These are phyloP conservation scores for Eciton burchellii DNA, from an alignment of 1,140 invertebrate species.

Conservation along the genomic window DNA sequence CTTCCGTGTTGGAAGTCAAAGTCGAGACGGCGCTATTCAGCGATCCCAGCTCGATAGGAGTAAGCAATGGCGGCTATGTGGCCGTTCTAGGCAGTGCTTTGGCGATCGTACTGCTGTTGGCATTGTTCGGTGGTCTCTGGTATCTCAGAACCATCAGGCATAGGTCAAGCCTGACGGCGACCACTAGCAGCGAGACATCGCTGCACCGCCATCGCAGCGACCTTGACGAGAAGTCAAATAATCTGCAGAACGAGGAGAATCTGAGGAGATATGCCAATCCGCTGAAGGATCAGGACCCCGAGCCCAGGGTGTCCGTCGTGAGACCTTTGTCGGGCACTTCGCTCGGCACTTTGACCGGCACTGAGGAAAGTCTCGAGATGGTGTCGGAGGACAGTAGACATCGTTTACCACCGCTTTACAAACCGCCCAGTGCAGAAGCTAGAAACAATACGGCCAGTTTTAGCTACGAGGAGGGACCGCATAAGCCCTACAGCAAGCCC, in stretches of 20 bases:
- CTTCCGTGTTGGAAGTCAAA: slow-evolving; percentile 92
- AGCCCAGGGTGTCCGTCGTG: slow-evolving; percentile 87
- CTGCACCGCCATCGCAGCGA: slow-evolving; percentile 90
- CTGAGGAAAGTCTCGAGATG: slow-evolving; percentile 88
- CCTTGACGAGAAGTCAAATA: slow-evolving; percentile 92
- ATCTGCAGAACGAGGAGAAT: slow-evolving; percentile 96
- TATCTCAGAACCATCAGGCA: slow-evolving; percentile 78
- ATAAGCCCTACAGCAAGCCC: slow-evolving; percentile 93
- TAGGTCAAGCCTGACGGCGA: slow-evolving; percentile 80
- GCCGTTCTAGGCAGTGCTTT: slow-evolving; percentile 85
- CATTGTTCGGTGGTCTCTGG: slow-evolving; percentile 80
- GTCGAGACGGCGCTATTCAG: slow-evolving; percentile 90
- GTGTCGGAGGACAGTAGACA: slow-evolving; percentile 87
- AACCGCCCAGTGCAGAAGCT: slow-evolving; percentile 88
- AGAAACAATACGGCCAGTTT: slow-evolving; percentile 92
- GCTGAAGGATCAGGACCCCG: slow-evolving; percentile 86
- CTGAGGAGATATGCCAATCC: slow-evolving; percentile 90
- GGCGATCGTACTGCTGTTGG: slow-evolving; percentile 78
- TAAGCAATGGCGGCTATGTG: slow-evolving; percentile 85
- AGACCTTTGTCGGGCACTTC: slow-evolving; percentile 86
- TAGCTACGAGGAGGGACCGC: slow-evolving; percentile 88
- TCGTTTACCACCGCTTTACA: slow-evolving; percentile 87
- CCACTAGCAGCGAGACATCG: slow-evolving; percentile 86
- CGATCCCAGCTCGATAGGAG: slow-evolving; percentile 84
- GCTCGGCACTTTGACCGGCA: slow-evolving; percentile 79